Evolutionary conservation across 2,113 vertebrate species (phyloP).

Genomic region (Ameiurus melas): DNA sequence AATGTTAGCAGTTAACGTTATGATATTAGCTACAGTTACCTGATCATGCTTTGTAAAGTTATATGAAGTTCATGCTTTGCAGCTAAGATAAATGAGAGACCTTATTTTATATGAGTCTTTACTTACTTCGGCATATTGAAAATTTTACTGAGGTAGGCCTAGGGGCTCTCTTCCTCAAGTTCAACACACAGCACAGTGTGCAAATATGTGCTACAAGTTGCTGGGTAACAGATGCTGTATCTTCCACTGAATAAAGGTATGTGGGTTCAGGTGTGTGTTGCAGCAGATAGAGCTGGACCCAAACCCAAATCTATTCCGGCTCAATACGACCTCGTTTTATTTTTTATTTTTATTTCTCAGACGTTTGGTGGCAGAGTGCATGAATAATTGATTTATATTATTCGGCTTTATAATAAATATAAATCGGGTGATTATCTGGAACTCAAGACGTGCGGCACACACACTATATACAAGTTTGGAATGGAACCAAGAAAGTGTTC

Average conservation of each 20-base stretch:
- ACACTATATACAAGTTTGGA: no score
- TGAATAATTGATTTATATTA: conserved; percentile 11
- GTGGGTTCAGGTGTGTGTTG: background rate
- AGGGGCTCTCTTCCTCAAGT: background rate
- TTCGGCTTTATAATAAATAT: conserved; percentile 19
- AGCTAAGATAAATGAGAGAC: background rate
- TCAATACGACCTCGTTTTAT: background rate
- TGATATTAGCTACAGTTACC: background rate
- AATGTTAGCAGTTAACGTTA: background rate
- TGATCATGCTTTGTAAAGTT: background rate
- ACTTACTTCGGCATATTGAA: background rate
- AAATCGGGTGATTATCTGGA: background rate
- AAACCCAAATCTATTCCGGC: background rate
- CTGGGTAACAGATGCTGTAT: background rate
- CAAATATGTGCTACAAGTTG: background rate
- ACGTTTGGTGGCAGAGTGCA: background rate
- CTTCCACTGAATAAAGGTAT: background rate
- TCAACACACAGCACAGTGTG: background rate
- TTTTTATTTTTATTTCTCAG: background rate
- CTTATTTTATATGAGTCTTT: background rate
- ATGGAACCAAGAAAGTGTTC: no score
- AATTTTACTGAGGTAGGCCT: background rate
- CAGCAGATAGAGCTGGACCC: background rate
- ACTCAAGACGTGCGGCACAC: no score
- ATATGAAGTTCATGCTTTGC: background rate